Percentiles rank a stretch among this genome's conserved stretches.
Conservation (phyloP, 2,888 invertebrate genomes). For the Eilema griseolum region DNA sequence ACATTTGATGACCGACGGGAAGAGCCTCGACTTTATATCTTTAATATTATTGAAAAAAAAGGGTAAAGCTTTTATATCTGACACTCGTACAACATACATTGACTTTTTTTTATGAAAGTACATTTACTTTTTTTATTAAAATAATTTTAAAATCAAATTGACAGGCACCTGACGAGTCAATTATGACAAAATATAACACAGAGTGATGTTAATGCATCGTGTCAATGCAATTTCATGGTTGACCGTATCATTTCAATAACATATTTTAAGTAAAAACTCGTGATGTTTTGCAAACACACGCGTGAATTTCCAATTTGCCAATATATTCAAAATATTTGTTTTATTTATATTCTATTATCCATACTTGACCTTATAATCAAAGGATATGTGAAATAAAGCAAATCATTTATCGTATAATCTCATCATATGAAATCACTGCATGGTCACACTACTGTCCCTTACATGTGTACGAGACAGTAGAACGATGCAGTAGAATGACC, state of each 20-base stretch:
- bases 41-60: background rate
- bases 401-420: no score
- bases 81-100: no score
- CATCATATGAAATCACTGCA: no score
- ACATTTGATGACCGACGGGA: background rate
- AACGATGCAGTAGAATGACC: no score
- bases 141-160: conserved; percentile 1
- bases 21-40: background rate
- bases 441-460: no score
- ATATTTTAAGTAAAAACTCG: conserved; percentile 21
- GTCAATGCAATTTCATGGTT: conserved; percentile 13
- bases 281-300: conserved; percentile 28
- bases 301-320: conserved; percentile 11
- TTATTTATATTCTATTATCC: no score
- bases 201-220: conserved; percentile 6
- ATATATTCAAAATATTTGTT: background rate
- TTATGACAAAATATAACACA: conserved; percentile 17
- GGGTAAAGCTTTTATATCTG: no score
- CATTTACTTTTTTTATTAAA: no score
- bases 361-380: no score
- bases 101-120: no score
- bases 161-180: conserved; percentile 7
- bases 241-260: conserved; percentile 12
- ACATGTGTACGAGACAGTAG: no score
- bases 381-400: no score